Evolutionary conservation across 1,140 invertebrate species (phyloP), one percentile per base, ranked within the genome.

Genomic region (Lethrus apterus): DNA sequence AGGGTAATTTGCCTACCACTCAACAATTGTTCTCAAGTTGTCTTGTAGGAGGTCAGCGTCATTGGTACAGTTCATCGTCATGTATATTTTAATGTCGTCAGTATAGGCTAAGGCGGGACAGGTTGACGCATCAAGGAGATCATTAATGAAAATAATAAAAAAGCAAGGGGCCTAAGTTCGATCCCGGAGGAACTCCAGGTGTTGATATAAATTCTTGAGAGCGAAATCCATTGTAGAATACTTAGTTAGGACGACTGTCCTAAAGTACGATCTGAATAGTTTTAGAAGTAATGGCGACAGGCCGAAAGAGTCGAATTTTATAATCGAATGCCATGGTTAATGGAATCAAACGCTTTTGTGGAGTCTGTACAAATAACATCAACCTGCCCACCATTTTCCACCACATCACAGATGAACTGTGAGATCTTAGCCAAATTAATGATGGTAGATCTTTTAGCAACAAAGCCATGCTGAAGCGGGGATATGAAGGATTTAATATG

Each of bases 311-410:
- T 38, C 13, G 21, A 38, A 8, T 20, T 38, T 19, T 11, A n/a
- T 10, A 38, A 9, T 3, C 17, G 19, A n/a, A 38, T 10, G n/a
- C 3, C 4, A 19, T 38, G 35, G 10, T 38, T 19, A 2, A 38
- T 18, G 4, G 15, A n/a, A 18, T 38, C 15, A 19, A 38, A 38
- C 2, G 35, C 35, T 18, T 38, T 3, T 21, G 15, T 11, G 3
- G 21, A n/a, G 35, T 38, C 35, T 19, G 19, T 19, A 18, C 21
- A 38, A 8, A 38, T 38, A 19, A 38, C 35, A n/a, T 38, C 35
- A 38, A 38, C 35, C 18, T 38, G 35, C 8, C 35, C 35, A 10
- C 35, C 10, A 19, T 2, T 38, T 4, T 38, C 35, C 19, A 38
- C n/a, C 17, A 21, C 9, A 9, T 38, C 35, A 21, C 15, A 15